Conservation (phyloP, 2,888 invertebrate species). For the Rosalia funebris region DNA sequence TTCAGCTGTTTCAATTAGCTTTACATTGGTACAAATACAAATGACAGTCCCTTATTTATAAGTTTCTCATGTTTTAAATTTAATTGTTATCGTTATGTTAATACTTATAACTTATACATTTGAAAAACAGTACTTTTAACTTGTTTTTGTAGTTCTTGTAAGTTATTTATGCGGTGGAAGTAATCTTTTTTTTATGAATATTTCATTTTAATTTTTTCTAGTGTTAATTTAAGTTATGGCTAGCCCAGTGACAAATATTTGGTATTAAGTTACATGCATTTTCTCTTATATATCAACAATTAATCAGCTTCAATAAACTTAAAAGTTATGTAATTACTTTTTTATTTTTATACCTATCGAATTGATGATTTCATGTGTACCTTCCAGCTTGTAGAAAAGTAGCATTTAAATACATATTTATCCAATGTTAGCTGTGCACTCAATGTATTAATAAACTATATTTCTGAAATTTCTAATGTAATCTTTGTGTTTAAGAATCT, state of each 20-base stretch:
- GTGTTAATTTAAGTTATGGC: conserved; percentile 9
- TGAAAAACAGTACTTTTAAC: not conserved
- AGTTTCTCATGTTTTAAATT: conserved; percentile 2
- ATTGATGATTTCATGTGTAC: no score
- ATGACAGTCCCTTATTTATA: not conserved
- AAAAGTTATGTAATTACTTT: not conserved
- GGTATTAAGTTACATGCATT: not conserved
- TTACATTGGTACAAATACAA: conserved; percentile 11
- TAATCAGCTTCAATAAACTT: conserved; percentile 20
- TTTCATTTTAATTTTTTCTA: conserved; percentile 4
- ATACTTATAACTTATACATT: not conserved
- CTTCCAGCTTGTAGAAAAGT: no score
- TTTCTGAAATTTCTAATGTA: not conserved
- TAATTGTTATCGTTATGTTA: conserved; percentile 10
- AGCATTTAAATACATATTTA: no score
- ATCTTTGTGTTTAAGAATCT: conserved; percentile 75
- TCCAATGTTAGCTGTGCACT: no score
- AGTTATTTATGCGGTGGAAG: not conserved
- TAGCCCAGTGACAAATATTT: conserved; percentile 6
- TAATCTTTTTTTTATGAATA: not conserved
- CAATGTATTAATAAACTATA: no score
- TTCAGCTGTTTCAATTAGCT: no score
- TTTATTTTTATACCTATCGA: no score
- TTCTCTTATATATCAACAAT: conserved; percentile 6
- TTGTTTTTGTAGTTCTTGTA: not conserved